Conservation (phyloP, 2,888 invertebrate genomes). For the Perithous albicinctus region DNA sequence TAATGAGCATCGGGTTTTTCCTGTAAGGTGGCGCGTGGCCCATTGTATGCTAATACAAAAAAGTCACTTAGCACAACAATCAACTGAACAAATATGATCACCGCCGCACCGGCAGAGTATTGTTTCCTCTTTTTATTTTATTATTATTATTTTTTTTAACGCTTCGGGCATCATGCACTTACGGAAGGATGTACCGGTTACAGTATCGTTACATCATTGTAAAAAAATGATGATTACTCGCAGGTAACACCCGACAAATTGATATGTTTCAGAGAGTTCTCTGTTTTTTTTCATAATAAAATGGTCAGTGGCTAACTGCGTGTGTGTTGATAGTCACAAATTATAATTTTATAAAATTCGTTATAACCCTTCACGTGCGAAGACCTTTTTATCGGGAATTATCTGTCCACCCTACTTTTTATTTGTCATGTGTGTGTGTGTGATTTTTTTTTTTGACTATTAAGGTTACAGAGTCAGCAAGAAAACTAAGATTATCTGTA, state of each 20-base stretch:
- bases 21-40: constrained; percentile 62
- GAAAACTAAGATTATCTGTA: too few species aligned
- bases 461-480: too few species aligned
- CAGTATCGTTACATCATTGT: constrained; percentile 29
- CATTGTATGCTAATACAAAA: constrained; percentile 63
- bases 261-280: constrained; percentile 61
- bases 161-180: constrained; percentile 37
- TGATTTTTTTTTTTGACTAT: neutral
- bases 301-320: constrained; percentile 26
- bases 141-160: too few species aligned
- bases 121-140: constrained; percentile 6
- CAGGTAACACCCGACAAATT: constrained; percentile 58
- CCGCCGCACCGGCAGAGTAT: constrained; percentile 21
- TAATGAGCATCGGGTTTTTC: constrained; percentile 62
- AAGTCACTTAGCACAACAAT: constrained; percentile 49
- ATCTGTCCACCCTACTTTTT: neutral
- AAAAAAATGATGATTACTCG: constrained; percentile 40
- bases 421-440: neutral
- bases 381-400: neutral
- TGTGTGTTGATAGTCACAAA: constrained; percentile 9
- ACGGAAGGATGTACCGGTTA: constrained; percentile 19
- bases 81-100: constrained; percentile 46
- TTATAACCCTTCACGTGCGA: constrained; percentile 13
- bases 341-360: constrained; percentile 6
- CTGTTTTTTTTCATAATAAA: constrained; percentile 33